Conservation (phyloP, 2,888 invertebrate species). For the Criorhina ranunculi region DNA sequence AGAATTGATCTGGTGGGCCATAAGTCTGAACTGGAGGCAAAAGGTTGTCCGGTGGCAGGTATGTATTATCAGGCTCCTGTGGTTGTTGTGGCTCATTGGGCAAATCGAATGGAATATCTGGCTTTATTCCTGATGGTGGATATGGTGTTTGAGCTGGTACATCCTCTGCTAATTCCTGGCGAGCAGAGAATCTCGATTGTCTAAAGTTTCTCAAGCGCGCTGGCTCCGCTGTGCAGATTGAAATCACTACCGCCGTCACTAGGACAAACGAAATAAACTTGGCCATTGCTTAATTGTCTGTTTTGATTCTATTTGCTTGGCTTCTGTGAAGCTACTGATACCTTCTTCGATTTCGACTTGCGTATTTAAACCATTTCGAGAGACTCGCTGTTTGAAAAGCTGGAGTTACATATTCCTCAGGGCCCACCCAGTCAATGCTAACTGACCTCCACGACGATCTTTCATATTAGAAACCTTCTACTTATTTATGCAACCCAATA, state of each 20-base stretch:
- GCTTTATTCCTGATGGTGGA: conserved; percentile 65
- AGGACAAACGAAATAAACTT: conserved; percentile 47
- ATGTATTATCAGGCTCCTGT: conserved; percentile 58
- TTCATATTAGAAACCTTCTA: conserved; percentile 45
- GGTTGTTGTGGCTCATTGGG: conserved; percentile 58
- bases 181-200: conserved; percentile 39
- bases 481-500: conserved; percentile 47
- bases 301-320: conserved; percentile 33
- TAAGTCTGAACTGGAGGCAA: conserved; percentile 57
- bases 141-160: conserved; percentile 58
- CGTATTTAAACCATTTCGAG: conserved; percentile 62
- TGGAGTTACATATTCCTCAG: conserved; percentile 2
- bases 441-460: conserved; percentile 31
- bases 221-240: conserved; percentile 34
- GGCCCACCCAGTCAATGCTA: background rate
- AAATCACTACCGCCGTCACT: conserved; percentile 25
- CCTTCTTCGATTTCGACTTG: conserved; percentile 10
- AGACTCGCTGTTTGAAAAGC: background rate
- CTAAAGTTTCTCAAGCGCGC: conserved; percentile 46
- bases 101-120: conserved; percentile 61
- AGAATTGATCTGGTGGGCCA: conserved; percentile 58
- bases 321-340: conserved; percentile 49
- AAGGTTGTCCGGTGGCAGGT: conserved; percentile 60
- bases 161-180: conserved; percentile 52
- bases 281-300: conserved; percentile 34